These are phyloP conservation scores for Vanessa cardui DNA, from an alignment of 2,888 invertebrate genomes.

Conservation along the genomic window DNA sequence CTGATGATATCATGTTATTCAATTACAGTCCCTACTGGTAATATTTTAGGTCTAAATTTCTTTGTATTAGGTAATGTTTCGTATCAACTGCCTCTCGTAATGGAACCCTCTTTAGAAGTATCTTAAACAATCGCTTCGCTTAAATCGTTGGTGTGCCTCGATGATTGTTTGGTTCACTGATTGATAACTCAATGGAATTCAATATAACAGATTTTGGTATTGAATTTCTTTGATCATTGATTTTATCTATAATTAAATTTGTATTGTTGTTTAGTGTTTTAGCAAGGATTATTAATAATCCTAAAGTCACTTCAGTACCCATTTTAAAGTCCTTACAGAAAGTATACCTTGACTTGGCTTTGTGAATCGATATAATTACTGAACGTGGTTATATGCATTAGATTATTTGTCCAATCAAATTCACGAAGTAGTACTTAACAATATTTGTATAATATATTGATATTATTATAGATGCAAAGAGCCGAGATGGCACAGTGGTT, in stretches of 20 bases:
- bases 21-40: neutral
- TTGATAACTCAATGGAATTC: slow-evolving; percentile 34
- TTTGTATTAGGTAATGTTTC: neutral
- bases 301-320: too few relatives aligned
- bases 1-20: neutral
- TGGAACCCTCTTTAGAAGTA: slow-evolving; percentile 20
- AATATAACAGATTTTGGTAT: slow-evolving; percentile 13
- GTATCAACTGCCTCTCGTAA: slow-evolving; percentile 13
- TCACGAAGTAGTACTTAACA: too few relatives aligned
- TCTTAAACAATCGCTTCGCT: slow-evolving; percentile 34
- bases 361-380: too few relatives aligned
- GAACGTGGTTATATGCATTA: too few relatives aligned
- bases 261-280: neutral
- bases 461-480: too few relatives aligned
- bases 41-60: slow-evolving; percentile 5
- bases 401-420: too few relatives aligned
- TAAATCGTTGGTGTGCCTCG: slow-evolving; percentile 25
- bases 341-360: too few relatives aligned
- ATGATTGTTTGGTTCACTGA: slow-evolving; percentile 39
- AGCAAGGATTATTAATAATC: too few relatives aligned
- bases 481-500: too few relatives aligned
- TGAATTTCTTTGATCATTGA: slow-evolving; percentile 19
- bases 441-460: too few relatives aligned
- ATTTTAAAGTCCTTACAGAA: too few relatives aligned
- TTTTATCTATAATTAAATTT: neutral